Base-by-base conservation (phyloP, 2,797 vertebrate species). In the Erethizon dorsatum region DNA sequence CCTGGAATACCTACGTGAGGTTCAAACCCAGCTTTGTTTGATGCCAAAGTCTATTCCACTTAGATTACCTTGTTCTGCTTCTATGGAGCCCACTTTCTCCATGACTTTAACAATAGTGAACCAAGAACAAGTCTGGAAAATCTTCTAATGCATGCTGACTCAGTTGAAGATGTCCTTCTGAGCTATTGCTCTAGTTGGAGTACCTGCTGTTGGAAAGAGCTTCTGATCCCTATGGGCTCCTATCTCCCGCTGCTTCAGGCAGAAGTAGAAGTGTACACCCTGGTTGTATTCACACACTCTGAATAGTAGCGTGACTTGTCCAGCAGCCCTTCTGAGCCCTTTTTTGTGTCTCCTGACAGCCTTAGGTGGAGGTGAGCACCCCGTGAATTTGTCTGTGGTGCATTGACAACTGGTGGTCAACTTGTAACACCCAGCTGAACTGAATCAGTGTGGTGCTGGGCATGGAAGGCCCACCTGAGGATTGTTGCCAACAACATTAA, bases 331-430 rank as follows among this genome's bases (percentile, higher is more conserved):
- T 85, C 87, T 84, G 63, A 59, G 92, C 63, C 63, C 82, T 91
- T 87, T 78, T 95, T 20, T 88, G 26, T 57, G 83, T 92, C 90
- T 94, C 67, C 50, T 75, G 80, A 84, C 78, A 96, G 75, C 50
- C 80, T 86, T 41, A 95, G 57, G 54, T 95, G 50, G 67, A 95
- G 47, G 33, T 28, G 41, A 97, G 90, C 85, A 97, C 94, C 88
- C 93, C 80, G 90, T 85, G 83, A 96, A 97, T 97, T 97, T 96
- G 94, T 97, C 37, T 41, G 37, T 41, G 37, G 37, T 41, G 37
- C 37, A 41, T 41, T 41, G 2, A 41, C 37, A 41, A 41, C 37
- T 41, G 37, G 37, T 41, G 37, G 37, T 41, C 37, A 41, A 41
- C 37, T 41, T 41, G 37, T 41, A 41, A 41, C 37, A 41, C 37